Evolutionary conservation across 1,140 invertebrate species (phyloP), one percentile per base, ranked within the genome.

Genomic region (Aethina tumida): DNA sequence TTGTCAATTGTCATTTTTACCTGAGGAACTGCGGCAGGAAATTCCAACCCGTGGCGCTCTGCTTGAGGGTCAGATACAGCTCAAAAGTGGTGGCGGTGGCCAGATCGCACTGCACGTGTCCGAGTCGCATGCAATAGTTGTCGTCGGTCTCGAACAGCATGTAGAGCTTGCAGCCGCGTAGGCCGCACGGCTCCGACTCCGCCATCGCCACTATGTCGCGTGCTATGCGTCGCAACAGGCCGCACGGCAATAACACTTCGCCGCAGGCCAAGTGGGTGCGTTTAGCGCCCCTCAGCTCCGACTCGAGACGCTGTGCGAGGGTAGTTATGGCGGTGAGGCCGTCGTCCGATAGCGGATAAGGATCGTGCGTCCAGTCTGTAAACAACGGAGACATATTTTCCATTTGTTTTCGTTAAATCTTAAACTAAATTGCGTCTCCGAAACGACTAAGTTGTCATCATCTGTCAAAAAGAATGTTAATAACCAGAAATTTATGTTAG

Each of bases 61-160:
- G 82, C 60, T 83, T 84, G 20, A 91, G 67, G 9, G 84, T 87
- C 22, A 89, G 67, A 61, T 81, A 82, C 43, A 88, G 67, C 64
- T 89, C 84, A 56, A 89, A 89, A 10, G 86, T 91, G 16, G 84
- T 80, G 24, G 88, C 77, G 5, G 82, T 83, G 52, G 74, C 75
- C 19, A 79, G 77, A 63, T 91, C 84, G 52, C 83, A 81, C 57
- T 83, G 81, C 59, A 90, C 73, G 35, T 74, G 45, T 40, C 69
- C 68, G 33, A 84, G 65, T 54, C 68, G 63, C 49, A 70, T 62
- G 45, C 72, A 71, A 34, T 68, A 67, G 44, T 71, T 69, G 2
- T 70, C 69, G 52, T 81, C 77, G 38, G 74, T 77, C 54, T 81
- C 78, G 41, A 84, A 83, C 53, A 79, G 76, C 10, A 86, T 74